phyloP scores from a whole-genome alignment of 2,113 vertebrate species.

The Nothobranchius kuhntae region DNA sequence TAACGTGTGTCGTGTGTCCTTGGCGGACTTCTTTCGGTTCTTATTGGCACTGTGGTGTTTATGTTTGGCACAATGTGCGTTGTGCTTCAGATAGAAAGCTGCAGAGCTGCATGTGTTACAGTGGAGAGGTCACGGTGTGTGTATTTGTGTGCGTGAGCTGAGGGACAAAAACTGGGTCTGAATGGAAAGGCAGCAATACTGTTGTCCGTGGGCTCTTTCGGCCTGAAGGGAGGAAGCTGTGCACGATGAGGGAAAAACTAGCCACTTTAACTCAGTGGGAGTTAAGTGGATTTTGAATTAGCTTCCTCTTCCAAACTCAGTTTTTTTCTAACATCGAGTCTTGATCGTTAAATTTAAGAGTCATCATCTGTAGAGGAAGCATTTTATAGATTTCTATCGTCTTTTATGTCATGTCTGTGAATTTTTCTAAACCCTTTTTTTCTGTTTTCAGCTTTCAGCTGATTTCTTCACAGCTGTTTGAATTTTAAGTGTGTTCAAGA shows the following conservation, averaged over 20 bases:
- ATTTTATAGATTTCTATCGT: slow-evolving; percentile 12
- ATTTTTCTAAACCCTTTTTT: not conserved
- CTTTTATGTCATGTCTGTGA: not conserved
- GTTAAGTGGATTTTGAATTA: slow-evolving; percentile 49
- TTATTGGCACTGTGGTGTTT: slow-evolving; percentile 58
- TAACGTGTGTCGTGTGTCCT: slow-evolving; percentile 66
- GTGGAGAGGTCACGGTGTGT: slow-evolving; percentile 16
- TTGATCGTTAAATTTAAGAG: slow-evolving; percentile 44
- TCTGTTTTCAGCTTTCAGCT: not conserved
- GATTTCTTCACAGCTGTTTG: not conserved
- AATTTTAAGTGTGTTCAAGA: not conserved
- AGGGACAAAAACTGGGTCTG: slow-evolving; percentile 1
- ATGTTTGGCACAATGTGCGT: slow-evolving; percentile 45
- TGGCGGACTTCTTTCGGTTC: slow-evolving; percentile 61
- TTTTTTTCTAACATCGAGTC: slow-evolving; percentile 37
- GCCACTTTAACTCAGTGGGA: slow-evolving; percentile 30
- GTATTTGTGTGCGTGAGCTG: slow-evolving; percentile 3
- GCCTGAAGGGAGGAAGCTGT: slow-evolving; percentile 66
- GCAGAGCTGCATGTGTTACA: slow-evolving; percentile 15
- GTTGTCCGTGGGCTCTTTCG: slow-evolving; percentile 54
- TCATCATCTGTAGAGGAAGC: slow-evolving; percentile 41
- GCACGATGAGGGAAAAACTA: slow-evolving; percentile 56
- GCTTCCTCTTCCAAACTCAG: slow-evolving; percentile 53
- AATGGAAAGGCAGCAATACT: slow-evolving; percentile 35
- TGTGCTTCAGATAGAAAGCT: slow-evolving; percentile 33